Conservation (phyloP, 2,797 vertebrate genomes). For the Coracias cyanogaster region DNA sequence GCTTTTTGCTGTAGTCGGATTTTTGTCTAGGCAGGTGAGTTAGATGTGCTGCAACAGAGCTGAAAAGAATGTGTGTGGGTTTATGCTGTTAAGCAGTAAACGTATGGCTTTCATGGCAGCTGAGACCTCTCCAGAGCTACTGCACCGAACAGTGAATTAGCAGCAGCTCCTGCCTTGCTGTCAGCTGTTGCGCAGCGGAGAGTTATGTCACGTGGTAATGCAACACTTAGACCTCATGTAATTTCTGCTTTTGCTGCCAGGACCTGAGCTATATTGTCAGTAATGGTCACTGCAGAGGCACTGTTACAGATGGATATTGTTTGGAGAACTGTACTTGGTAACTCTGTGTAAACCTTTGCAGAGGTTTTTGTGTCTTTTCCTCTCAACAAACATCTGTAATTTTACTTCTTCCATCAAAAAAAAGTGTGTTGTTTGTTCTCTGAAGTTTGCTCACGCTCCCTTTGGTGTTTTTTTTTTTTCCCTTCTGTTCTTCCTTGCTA, state of each 20-base stretch:
- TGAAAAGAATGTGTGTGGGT: background rate
- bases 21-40: background rate
- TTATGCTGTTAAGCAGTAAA: background rate
- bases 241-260: background rate
- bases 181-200: background rate
- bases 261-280: background rate
- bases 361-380: background rate
- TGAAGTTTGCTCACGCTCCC: background rate
- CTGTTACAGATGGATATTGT: background rate
- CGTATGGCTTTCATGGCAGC: background rate
- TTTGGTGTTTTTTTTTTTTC: background rate
- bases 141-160: background rate
- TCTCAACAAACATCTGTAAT: background rate
- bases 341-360: background rate
- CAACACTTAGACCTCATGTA: background rate
- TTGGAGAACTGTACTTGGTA: background rate
- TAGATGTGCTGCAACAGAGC: background rate
- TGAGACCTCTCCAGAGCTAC: background rate
- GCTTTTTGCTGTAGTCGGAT: background rate
- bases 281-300: background rate
- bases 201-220: background rate
- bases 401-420: background rate
- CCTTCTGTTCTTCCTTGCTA: background rate
- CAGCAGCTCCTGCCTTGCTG: background rate
- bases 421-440: background rate